Evolutionary conservation across 2,797 vertebrate species (phyloP), one percentile per base, ranked within the genome.

Genomic region (Tauraco hartlaubi): DNA sequence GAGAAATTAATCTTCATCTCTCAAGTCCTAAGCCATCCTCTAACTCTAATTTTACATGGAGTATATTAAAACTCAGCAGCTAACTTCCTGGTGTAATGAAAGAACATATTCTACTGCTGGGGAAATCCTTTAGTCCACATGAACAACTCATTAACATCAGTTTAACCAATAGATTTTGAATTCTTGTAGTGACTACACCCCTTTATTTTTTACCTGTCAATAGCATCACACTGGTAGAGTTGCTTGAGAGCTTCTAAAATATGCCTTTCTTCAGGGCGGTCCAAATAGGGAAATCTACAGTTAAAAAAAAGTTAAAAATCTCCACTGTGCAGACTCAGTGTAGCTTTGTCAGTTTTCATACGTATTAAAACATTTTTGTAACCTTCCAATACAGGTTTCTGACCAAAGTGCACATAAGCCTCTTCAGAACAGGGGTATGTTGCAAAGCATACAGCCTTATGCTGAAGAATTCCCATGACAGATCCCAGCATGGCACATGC

Each of bases 171-270:
- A 25, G 1, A 37, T 75, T 54, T 71, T 3, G 33, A 77, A 62
- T 66, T 56, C 15, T 35, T 43, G 17, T 2, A 44, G n/a, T 33
- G 21, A 54, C 20, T 11, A 15, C 11, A 84, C 1, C 9, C 21
- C 10, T 86, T 71, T 54, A 11, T 31, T 21, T 63, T 97, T 98
- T 97, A 99, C 99, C 99, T 99, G 98, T 99, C 99, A 88, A 99
- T 99, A 59, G 99, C 99, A 95, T 98, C 98, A 95, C 98, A 99
- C 61, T 99, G 99, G 95, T 99, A 99, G 72, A 99, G 99, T 82
- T 99, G 98, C 94, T 99, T 99, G 85, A 99, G 97, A 55, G 99
- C 99, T 93, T 99, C 99, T 55, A 99, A 98, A 97, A 99, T 99
- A 72, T 99, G 99, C 64, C 99, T 98, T 97, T 99, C 99, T 69